Evolutionary conservation across 2,113 vertebrate species (phyloP).

Genomic region (Ochotona curzoniae): DNA sequence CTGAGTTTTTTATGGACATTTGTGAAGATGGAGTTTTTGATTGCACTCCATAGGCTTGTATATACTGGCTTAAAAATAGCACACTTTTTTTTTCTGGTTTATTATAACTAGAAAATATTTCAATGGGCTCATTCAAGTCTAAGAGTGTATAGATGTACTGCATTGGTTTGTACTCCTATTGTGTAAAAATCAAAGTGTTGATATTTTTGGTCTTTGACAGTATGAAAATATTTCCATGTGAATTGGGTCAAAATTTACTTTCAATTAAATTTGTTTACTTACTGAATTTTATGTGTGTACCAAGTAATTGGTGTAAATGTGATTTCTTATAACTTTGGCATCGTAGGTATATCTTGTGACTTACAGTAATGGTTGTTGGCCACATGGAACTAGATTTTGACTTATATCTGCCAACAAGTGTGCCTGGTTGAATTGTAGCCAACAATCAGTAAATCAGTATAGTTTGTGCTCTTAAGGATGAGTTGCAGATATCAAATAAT

Average conservation of each 20-base stretch:
- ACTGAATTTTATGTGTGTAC: not conserved
- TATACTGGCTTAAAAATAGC: slow-evolving; percentile 57
- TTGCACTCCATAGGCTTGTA: slow-evolving; percentile 44
- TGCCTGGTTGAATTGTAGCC: slow-evolving; percentile 31
- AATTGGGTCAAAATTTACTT: slow-evolving; percentile 10
- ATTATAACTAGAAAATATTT: not conserved
- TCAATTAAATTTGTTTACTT: not conserved
- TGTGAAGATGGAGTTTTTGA: slow-evolving; percentile 46
- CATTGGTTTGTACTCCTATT: slow-evolving; percentile 31
- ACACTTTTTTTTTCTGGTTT: slow-evolving; percentile 25
- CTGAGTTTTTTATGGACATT: slow-evolving; percentile 44
- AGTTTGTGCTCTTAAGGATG: not conserved
- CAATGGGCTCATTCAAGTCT: slow-evolving; percentile 34
- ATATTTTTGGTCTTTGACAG: not conserved
- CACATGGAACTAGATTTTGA: slow-evolving; percentile 16
- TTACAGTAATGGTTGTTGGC: not conserved
- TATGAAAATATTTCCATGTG: not conserved
- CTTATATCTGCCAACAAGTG: not conserved
- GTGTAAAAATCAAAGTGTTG: slow-evolving; percentile 36
- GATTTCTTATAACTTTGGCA: not conserved
- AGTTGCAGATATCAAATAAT: not conserved
- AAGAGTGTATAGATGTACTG: not conserved
- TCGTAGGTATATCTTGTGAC: not conserved
- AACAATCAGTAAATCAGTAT: not conserved
- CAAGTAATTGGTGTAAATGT: not conserved